Evolutionary conservation across 2,888 invertebrate species (phyloP).

Genomic region (Caenorhabditis becei): DNA sequence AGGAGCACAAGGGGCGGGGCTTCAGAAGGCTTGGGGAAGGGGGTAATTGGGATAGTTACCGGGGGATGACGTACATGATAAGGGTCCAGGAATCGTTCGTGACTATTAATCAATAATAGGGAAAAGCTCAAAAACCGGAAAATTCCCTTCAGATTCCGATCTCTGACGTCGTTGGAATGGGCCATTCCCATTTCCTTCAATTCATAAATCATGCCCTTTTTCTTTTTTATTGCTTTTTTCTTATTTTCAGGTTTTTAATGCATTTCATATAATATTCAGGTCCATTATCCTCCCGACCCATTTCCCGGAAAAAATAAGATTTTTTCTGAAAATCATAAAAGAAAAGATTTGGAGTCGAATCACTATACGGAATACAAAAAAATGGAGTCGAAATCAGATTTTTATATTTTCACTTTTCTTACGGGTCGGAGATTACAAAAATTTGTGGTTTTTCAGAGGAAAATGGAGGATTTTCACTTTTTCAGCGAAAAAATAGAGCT

Average conservation of each 20-base stretch:
- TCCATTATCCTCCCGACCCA: background rate
- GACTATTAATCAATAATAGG: background rate
- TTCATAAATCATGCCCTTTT: background rate
- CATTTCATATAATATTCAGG: background rate
- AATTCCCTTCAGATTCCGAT: too few species aligned
- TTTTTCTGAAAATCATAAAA: too few species aligned
- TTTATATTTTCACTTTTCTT: too few species aligned
- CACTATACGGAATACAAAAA: too few species aligned
- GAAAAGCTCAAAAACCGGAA: too few species aligned
- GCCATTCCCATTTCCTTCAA: background rate
- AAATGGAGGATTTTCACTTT: too few species aligned
- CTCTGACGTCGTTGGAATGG: background rate
- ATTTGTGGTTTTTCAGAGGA: too few species aligned
- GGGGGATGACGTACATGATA: constrained; percentile 2
- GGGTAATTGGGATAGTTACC: constrained; percentile 13
- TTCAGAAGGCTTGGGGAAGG: background rate
- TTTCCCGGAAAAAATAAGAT: too few species aligned
- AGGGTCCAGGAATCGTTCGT: background rate
- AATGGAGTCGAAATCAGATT: too few species aligned
- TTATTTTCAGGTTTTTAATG: background rate
- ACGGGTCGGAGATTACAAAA: too few species aligned
- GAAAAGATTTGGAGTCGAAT: too few species aligned
- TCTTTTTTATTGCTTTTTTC: background rate
- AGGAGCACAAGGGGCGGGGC: background rate
- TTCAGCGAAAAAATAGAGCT: too few species aligned